Percentiles rank a stretch among this genome's conserved stretches.
Conservation (phyloP, 2,113 vertebrate genomes). For the Heterotis niloticus region DNA sequence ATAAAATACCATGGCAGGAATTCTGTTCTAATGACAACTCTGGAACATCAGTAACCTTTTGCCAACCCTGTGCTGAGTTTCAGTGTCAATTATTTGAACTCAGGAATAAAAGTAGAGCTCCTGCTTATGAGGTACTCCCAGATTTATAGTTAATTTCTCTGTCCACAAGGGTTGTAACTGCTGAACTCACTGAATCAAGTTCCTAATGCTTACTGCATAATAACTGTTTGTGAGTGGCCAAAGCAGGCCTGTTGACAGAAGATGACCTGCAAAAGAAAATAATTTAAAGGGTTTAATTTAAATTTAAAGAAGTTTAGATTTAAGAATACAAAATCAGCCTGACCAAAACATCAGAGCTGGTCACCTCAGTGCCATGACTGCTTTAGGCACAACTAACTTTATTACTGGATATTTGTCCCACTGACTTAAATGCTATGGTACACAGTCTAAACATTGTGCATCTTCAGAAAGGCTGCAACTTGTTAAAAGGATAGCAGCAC, state of each 20-base stretch:
- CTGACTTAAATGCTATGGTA: constrained; percentile 15
- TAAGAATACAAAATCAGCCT: not conserved
- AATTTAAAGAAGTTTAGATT: not conserved
- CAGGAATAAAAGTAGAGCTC: not conserved
- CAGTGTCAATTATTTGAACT: too few relatives aligned
- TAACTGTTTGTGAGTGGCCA: not conserved
- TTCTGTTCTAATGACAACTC: not conserved
- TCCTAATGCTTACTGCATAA: not conserved
- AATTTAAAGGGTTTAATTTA: too few relatives aligned
- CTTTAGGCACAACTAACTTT: not conserved
- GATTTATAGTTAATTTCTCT: too few relatives aligned
- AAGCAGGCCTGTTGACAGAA: not conserved
- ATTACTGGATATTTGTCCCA: constrained; percentile 10
- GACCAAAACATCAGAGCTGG: too few relatives aligned
- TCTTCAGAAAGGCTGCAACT: not conserved
- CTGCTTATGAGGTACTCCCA: not conserved
- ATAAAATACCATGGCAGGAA: not conserved
- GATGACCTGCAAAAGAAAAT: not conserved
- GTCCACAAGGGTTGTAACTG: too few relatives aligned
- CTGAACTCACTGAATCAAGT: too few relatives aligned
- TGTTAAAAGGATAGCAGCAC: constrained; percentile 6
- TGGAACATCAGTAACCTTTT: not conserved
- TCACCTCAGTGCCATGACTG: not conserved
- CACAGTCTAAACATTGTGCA: constrained; percentile 8
- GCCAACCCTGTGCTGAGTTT: too few relatives aligned